These are phyloP conservation scores for Bucco capensis DNA, from an alignment of 2,113 vertebrate species.

Conservation along the genomic window DNA sequence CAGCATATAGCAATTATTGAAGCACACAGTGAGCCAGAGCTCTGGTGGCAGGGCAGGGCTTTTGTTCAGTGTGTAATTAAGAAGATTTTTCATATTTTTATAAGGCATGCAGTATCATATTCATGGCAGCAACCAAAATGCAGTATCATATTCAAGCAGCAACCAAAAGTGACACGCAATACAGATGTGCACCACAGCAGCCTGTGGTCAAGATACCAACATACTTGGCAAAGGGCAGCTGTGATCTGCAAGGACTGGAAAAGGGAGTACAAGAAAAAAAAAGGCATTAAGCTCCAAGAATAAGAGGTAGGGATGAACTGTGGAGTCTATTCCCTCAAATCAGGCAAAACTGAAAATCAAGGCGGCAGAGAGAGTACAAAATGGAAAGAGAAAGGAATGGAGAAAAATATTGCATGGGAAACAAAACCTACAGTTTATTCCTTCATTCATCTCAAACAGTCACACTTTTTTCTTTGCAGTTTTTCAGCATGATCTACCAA, in stretches of 20 bases:
- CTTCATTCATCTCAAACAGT: neutral
- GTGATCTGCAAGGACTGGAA: neutral
- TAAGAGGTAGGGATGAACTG: neutral
- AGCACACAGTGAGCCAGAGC: neutral
- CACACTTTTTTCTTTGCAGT: neutral
- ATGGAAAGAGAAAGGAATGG: neutral
- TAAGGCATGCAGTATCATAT: neutral
- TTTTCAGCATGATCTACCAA: slow-evolving; percentile 12
- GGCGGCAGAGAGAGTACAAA: neutral
- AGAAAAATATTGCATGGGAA: neutral
- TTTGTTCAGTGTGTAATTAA: neutral
- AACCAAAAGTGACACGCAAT: fast-evolving
- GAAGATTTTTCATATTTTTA: neutral
- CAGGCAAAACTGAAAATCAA: neutral
- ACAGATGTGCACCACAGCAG: neutral
- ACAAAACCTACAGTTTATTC: neutral
- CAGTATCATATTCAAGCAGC: neutral
- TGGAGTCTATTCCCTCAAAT: neutral
- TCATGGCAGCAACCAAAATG: neutral
- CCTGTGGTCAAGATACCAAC: neutral
- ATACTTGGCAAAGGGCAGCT: neutral
- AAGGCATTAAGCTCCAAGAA: neutral
- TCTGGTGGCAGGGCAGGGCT: neutral
- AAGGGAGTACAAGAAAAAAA: neutral
- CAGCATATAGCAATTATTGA: fast-evolving